A percentile compares a stretch with the other conserved stretches of the same genome.
phyloP scores from a whole-genome alignment of 2,113 vertebrate species.

The Perccottus glenii region DNA sequence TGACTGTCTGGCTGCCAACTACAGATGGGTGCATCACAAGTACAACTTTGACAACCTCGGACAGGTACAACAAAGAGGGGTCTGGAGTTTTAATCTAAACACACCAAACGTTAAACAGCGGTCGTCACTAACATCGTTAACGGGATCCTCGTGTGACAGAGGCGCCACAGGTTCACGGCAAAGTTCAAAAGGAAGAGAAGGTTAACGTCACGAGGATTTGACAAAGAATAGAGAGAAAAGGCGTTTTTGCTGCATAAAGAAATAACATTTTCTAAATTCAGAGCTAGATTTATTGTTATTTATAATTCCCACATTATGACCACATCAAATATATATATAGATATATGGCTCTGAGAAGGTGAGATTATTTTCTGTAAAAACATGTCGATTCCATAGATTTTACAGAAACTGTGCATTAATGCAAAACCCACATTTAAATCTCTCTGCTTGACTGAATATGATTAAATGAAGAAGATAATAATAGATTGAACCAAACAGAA shows the following conservation, averaged over 20 bases:
- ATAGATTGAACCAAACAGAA: too few relatives aligned
- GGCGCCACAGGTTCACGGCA: not conserved
- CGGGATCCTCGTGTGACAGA: not conserved
- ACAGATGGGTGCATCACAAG: slow-evolving; percentile 97
- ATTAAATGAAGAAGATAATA: too few relatives aligned
- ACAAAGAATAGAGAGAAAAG: not conserved
- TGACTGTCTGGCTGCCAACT: slow-evolving; percentile 89
- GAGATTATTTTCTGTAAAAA: too few relatives aligned
- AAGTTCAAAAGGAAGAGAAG: not conserved
- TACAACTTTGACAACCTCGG: slow-evolving; percentile 98
- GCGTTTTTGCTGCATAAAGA: not conserved
- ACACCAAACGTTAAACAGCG: not conserved
- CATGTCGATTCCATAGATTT: too few relatives aligned
- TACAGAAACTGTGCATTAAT: too few relatives aligned
- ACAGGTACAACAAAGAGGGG: slow-evolving; percentile 84
- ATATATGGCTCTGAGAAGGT: too few relatives aligned
- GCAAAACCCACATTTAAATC: too few relatives aligned
- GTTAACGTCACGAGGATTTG: not conserved
- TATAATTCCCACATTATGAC: too few relatives aligned
- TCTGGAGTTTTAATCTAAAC: not conserved
- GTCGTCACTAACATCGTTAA: not conserved
- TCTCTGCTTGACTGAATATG: too few relatives aligned
- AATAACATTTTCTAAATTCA: not conserved
- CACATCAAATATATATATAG: too few relatives aligned
- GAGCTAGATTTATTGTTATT: not conserved